phyloP scores from a whole-genome alignment of 2,888 invertebrate species.

The Polydesmus complanatus region DNA sequence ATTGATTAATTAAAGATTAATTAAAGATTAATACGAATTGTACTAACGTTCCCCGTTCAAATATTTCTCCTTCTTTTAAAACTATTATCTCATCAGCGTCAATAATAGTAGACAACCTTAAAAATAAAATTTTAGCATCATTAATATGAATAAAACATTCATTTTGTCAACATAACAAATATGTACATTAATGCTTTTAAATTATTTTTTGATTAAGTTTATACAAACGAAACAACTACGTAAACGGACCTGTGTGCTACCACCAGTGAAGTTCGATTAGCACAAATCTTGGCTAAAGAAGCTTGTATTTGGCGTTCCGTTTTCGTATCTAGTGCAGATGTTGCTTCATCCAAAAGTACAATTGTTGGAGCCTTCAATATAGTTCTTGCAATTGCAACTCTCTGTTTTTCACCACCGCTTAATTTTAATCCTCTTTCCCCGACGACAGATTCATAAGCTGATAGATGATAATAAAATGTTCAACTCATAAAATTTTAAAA shows the following conservation, averaged over 20 bases:
- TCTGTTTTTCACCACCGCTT: slow-evolving; percentile 95
- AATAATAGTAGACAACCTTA: slow-evolving; percentile 73
- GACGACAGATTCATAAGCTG: slow-evolving; percentile 64
- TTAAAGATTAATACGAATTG: slow-evolving; percentile 9
- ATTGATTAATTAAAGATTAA: slow-evolving; percentile 14
- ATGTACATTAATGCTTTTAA: slow-evolving; percentile 1
- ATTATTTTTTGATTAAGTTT: too few relatives aligned
- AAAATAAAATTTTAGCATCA: not conserved
- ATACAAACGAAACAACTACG: not conserved
- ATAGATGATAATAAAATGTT: not conserved
- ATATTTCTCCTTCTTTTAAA: slow-evolving; percentile 75
- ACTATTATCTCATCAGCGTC: slow-evolving; percentile 91
- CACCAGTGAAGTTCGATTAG: slow-evolving; percentile 78
- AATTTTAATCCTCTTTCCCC: slow-evolving; percentile 88
- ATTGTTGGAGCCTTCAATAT: slow-evolving; percentile 80
- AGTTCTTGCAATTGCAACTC: slow-evolving; percentile 92
- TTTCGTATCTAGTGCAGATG: slow-evolving; percentile 86
- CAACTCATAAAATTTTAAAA: not conserved
- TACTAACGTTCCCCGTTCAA: slow-evolving; percentile 72
- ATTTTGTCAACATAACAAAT: not conserved
- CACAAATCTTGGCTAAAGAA: slow-evolving; percentile 59
- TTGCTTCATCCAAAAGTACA: slow-evolving; percentile 83
- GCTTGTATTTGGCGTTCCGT: slow-evolving; percentile 83
- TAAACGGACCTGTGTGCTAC: slow-evolving; percentile 58
- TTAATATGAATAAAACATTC: not conserved